Evolutionary conservation across 2,888 invertebrate species (phyloP), one percentile per base, ranked within the genome.

Genomic region (Clepsis dumicolana): DNA sequence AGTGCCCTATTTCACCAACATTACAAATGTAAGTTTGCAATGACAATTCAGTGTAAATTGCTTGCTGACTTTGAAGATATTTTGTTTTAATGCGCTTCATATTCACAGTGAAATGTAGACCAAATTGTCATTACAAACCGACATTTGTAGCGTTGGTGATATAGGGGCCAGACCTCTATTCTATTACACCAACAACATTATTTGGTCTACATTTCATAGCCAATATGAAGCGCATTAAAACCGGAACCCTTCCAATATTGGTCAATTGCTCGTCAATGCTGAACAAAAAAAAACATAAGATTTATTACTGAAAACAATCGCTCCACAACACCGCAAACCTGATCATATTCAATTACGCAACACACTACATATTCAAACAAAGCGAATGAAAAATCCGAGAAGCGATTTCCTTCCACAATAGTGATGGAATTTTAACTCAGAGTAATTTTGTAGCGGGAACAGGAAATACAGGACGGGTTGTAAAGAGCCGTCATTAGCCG

Each of bases 361-460:
- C 48, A 59, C 64, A 64, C 59, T 68, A 64, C 59, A 68, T 68
- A 68, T 53, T 68, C 68, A 68, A 68, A 68, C 68, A 68, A 68
- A 68, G 68, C 68, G 64, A 68, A 63, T 67, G 63, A 68, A 68
- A 68, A 59, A 68, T 68, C 68, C 59, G 68, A 68, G 68, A 68
- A 68, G 56, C 68, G 68, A 68, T 68, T 68, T 64, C 25, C 68
- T 59, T 67, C 63, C 64, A 68, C 68, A 68, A 68, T 68, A 63
- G 63, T 68, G 68, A 68, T 68, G 68, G 68, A 63, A 64, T 68
- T 64, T 64, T 57, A 68, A 68, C 68, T 63, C 68, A 50, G 62
- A 67, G 68, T 44, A 68, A 59, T 68, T 59, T 63, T 68, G 56
- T 57, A 44, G 62, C n/a, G 50, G 56, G 64, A 68, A 68, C 68